Evolutionary conservation across 2,113 vertebrate species (phyloP).

Genomic region (Cariama cristata): DNA sequence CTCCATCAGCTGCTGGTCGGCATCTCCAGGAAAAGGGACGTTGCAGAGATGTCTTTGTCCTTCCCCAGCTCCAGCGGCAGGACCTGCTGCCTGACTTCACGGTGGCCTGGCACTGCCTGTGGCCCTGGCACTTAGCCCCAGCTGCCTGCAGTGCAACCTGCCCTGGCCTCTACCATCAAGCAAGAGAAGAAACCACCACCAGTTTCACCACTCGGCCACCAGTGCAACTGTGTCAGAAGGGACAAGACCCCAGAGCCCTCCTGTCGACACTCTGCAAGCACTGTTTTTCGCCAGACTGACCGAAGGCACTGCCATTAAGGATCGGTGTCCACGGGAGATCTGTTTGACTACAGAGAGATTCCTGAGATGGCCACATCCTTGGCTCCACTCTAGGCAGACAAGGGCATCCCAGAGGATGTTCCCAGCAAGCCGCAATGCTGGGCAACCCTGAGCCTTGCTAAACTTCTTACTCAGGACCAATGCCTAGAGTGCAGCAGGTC

Average conservation of each 20-base stretch:
- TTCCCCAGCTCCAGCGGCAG: neutral
- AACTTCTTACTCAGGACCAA: neutral
- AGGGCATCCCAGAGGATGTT: neutral
- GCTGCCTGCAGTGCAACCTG: neutral
- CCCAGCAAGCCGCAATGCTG: neutral
- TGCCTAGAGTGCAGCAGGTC: neutral
- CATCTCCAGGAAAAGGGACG: neutral
- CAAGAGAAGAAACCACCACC: neutral
- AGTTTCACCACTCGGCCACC: neutral
- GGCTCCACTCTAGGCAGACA: neutral
- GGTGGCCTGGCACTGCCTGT: neutral
- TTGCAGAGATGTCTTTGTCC: neutral
- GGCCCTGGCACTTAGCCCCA: neutral
- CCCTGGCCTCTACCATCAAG: neutral
- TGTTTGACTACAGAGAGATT: neutral
- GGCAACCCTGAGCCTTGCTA: neutral
- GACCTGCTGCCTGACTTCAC: neutral
- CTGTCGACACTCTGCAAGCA: neutral
- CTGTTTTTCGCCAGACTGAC: neutral
- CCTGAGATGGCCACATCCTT: neutral
- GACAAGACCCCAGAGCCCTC: neutral
- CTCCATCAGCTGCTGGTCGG: neutral
- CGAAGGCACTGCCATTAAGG: neutral
- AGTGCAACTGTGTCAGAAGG: fast-evolving
- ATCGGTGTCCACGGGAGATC: neutral